phyloP scores from a whole-genome alignment of 2,113 vertebrate species.

The Orthonyx spaldingii region DNA sequence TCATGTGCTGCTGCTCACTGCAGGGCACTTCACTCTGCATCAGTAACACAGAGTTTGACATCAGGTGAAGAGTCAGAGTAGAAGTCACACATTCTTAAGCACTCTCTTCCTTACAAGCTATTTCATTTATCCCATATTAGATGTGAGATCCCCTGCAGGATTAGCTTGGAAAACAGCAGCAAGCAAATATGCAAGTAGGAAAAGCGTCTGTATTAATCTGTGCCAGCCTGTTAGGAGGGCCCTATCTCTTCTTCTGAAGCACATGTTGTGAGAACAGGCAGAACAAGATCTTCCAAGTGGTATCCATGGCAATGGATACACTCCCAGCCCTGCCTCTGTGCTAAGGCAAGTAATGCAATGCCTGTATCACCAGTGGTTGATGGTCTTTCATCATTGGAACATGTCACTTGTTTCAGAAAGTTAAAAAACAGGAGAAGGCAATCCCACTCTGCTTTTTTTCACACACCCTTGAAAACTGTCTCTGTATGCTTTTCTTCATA shows the following conservation, averaged over 20 bases:
- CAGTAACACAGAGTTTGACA: not conserved
- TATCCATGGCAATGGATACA: not conserved
- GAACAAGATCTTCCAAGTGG: not conserved
- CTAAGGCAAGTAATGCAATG: not conserved
- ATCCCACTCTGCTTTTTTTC: not conserved
- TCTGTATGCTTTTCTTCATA: not conserved
- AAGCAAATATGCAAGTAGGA: not conserved
- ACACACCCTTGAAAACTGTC: not conserved
- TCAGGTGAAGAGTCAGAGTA: not conserved
- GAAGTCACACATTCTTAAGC: not conserved
- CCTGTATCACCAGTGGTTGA: fast-evolving
- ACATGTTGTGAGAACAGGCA: not conserved
- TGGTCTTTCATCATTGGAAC: not conserved
- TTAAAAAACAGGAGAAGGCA: not conserved
- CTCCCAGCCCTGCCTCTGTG: not conserved
- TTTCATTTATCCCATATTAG: not conserved
- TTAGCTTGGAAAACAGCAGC: not conserved
- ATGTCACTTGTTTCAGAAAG: not conserved
- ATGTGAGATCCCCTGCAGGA: not conserved
- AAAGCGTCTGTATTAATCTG: not conserved
- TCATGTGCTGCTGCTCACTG: not conserved
- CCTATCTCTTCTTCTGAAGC: not conserved
- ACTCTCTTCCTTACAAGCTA: not conserved
- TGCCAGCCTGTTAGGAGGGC: not conserved
- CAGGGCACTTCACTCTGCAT: not conserved